Percentiles rank a stretch among this genome's conserved stretches.
Conservation (phyloP, 2,113 vertebrate species). For the Serinus canaria region DNA sequence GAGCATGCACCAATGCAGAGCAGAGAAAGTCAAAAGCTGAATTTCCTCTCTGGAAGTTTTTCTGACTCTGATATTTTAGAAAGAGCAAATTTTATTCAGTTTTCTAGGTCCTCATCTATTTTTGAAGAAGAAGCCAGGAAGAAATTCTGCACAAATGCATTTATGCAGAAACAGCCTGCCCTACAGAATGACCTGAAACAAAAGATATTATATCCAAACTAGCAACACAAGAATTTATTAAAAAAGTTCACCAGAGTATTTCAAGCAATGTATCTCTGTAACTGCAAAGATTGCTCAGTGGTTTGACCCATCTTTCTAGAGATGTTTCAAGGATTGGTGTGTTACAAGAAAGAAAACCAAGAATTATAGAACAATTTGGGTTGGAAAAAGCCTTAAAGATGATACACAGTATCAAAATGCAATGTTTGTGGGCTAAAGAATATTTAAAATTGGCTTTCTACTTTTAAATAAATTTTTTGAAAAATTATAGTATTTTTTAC, state of each 20-base stretch:
- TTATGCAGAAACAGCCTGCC: not conserved
- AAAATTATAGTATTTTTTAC: not conserved
- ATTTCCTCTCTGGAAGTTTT: constrained; percentile 4
- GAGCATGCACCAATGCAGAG: not conserved
- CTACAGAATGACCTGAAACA: not conserved
- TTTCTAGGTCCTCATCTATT: not conserved
- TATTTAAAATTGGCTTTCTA: not conserved
- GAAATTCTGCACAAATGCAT: not conserved
- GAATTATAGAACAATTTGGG: not conserved
- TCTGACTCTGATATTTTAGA: not conserved
- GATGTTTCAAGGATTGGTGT: not conserved
- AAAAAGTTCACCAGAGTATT: not conserved
- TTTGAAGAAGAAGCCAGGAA: not conserved
- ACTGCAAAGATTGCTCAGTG: not conserved
- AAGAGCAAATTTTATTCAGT: not conserved
- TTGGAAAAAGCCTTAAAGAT: not conserved
- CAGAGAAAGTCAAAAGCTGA: not conserved
- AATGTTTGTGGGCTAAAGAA: not conserved
- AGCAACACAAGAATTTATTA: not conserved
- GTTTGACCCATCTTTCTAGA: not conserved
- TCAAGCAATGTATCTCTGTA: not conserved
- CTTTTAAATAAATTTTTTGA: not conserved
- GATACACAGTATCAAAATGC: not conserved
- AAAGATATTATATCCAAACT: not conserved
- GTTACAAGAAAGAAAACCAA: not conserved